A percentile compares a stretch with the other conserved stretches of the same genome.
Evolutionary conservation across 2,113 vertebrate species (phyloP).

Genomic region (Collichthys lucidus): DNA sequence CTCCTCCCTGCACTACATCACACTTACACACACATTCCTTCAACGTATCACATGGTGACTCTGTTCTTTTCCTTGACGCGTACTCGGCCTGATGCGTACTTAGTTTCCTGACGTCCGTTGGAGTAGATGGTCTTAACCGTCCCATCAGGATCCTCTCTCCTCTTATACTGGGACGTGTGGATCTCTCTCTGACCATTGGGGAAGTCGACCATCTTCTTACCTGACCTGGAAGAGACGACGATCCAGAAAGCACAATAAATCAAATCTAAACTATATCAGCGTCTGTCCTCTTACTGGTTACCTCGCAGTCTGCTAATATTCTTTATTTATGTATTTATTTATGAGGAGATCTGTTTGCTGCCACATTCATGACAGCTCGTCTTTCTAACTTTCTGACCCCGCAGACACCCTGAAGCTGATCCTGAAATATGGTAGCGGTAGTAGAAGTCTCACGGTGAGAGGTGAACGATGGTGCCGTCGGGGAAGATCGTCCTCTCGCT

Average conservation of each 20-base stretch:
- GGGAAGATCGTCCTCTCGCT: slow-evolving; percentile 83
- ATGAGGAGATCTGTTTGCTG: slow-evolving; percentile 3
- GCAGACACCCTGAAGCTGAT: background rate
- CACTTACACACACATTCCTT: background rate
- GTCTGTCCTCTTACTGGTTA: slow-evolving; percentile 16
- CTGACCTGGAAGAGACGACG: slow-evolving; percentile 73
- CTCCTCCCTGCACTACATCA: background rate
- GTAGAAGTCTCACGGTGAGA: slow-evolving; percentile 77
- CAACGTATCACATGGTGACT: background rate
- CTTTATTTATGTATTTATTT: slow-evolving; percentile 25
- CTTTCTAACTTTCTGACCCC: slow-evolving; percentile 8
- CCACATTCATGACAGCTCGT: slow-evolving; percentile 12
- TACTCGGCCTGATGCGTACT: slow-evolving; percentile 69
- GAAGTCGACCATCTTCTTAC: slow-evolving; percentile 83
- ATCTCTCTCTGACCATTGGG: slow-evolving; percentile 82
- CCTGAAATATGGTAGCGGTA: background rate
- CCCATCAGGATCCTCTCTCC: slow-evolving; percentile 82
- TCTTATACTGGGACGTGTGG: slow-evolving; percentile 80
- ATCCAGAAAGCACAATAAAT: background rate
- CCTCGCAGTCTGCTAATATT: background rate
- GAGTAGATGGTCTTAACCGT: slow-evolving; percentile 80
- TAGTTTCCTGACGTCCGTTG: slow-evolving; percentile 76
- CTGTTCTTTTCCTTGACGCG: slow-evolving; percentile 69
- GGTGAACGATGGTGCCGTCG: slow-evolving; percentile 83
- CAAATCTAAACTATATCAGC: background rate